Conservation (phyloP, 2,113 vertebrate species). For the Ellobius talpinus region DNA sequence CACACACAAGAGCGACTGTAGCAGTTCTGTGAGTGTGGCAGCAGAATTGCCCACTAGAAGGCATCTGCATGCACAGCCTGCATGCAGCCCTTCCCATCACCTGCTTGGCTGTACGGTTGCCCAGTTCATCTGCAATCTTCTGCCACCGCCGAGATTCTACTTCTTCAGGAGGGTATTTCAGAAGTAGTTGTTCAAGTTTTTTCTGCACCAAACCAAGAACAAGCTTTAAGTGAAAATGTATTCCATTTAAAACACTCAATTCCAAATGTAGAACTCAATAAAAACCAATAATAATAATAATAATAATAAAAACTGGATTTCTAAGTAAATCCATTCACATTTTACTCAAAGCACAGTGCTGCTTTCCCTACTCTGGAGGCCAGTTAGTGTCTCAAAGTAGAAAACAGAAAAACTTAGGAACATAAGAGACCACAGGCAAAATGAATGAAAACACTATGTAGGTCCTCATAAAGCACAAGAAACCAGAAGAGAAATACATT, state of each 20-base stretch:
- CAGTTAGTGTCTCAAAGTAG: constrained; percentile 7
- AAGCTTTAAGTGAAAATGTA: constrained; percentile 51
- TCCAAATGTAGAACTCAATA: not conserved
- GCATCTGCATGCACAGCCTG: not conserved
- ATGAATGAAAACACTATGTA: not conserved
- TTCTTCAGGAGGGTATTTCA: constrained; percentile 98
- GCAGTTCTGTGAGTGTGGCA: not conserved
- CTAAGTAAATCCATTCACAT: constrained; percentile 49
- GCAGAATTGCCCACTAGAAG: not conserved
- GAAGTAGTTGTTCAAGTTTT: constrained; percentile 96
- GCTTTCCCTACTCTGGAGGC: not conserved
- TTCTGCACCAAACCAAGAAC: constrained; percentile 88
- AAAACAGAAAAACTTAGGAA: constrained; percentile 43
- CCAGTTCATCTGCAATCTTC: constrained; percentile 97
- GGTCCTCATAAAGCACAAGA: not conserved
- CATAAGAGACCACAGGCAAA: constrained; percentile 31
- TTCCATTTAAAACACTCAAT: constrained; percentile 7
- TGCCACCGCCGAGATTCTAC: constrained; percentile 98
- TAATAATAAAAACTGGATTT: not conserved
- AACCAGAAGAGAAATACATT: not conserved
- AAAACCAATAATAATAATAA: too few relatives aligned
- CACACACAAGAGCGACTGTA: not conserved
- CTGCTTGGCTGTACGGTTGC: constrained; percentile 98
- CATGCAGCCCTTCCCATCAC: constrained; percentile 80
- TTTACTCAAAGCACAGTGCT: constrained; percentile 37